phyloP scores from a whole-genome alignment of 2,888 invertebrate genomes.

The Ceramica pisi region DNA sequence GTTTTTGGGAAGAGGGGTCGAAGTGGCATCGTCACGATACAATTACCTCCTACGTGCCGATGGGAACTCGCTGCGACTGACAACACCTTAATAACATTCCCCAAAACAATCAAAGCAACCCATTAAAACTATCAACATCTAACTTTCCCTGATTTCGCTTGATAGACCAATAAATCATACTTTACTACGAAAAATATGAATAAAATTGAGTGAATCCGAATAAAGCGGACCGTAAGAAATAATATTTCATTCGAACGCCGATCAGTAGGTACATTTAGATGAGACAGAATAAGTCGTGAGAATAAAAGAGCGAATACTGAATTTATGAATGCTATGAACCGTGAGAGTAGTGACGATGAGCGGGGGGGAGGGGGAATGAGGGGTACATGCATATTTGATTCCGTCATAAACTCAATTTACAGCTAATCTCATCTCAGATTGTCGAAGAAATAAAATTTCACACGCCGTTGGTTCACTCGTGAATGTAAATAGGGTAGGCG shows the following conservation, averaged over 20 bases:
- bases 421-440: conserved; percentile 90
- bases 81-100: conserved; percentile 68
- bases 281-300: conserved; percentile 76
- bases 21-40: conserved; percentile 78
- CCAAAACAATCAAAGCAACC: conserved; percentile 35
- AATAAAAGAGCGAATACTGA: conserved; percentile 80
- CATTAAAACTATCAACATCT: conserved; percentile 47
- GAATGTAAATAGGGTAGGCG: conserved; percentile 85
- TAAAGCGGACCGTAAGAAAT: conserved; percentile 67
- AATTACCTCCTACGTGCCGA: conserved; percentile 74
- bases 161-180: conserved; percentile 65
- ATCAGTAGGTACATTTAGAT: conserved; percentile 79
- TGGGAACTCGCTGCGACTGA: conserved; percentile 70
- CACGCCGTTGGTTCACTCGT: conserved; percentile 84
- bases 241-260: conserved; percentile 76
- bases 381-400: conserved; percentile 88
- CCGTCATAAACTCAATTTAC: conserved; percentile 89
- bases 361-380: conserved; percentile 60
- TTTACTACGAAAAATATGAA: conserved; percentile 68
- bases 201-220: conserved; percentile 68
- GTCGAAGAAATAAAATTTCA: conserved; percentile 90
- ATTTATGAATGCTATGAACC: conserved; percentile 84
- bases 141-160: conserved; percentile 52
- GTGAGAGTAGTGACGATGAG: conserved; percentile 74
- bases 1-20: conserved; percentile 64